phyloP scores from a whole-genome alignment of 1,140 invertebrate species.

The Chrysomallon squamiferum region DNA sequence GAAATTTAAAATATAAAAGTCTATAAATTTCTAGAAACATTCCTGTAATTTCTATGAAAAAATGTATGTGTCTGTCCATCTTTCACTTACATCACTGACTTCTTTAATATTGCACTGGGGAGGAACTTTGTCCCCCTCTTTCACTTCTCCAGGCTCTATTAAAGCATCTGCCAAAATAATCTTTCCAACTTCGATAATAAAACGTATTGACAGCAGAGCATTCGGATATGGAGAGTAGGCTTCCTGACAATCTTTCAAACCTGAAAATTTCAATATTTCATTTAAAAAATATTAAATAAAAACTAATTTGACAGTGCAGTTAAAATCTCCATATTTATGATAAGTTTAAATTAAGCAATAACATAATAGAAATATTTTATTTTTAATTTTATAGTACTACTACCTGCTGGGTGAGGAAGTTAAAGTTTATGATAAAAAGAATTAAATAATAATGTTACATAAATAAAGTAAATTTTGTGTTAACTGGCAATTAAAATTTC shows the following conservation, averaged over 20 bases:
- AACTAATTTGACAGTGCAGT: not conserved
- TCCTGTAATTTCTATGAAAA: no score
- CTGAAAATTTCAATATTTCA: conserved; percentile 23
- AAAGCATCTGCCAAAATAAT: conserved; percentile 54
- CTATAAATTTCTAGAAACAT: no score
- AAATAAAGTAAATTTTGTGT: no score
- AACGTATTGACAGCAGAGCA: conserved; percentile 56
- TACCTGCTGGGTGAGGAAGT: no score
- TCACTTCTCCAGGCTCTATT: conserved; percentile 50
- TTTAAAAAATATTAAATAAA: not conserved
- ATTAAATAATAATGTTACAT: no score
- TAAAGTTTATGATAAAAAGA: no score
- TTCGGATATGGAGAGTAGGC: conserved; percentile 62
- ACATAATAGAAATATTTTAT: no score
- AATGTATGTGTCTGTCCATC: not conserved
- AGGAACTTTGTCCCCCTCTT: conserved; percentile 37
- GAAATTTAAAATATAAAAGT: no score
- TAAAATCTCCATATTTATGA: not conserved
- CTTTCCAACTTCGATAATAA: conserved; percentile 60
- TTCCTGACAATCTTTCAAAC: conserved; percentile 55
- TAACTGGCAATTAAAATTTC: no score
- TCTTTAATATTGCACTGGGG: conserved; percentile 18
- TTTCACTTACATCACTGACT: conserved; percentile 8
- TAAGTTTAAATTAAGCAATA: not conserved
- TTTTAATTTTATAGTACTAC: no score